Base-by-base conservation (phyloP, 2,113 vertebrate genomes). In the Rhinopomastus cyanomelas region DNA sequence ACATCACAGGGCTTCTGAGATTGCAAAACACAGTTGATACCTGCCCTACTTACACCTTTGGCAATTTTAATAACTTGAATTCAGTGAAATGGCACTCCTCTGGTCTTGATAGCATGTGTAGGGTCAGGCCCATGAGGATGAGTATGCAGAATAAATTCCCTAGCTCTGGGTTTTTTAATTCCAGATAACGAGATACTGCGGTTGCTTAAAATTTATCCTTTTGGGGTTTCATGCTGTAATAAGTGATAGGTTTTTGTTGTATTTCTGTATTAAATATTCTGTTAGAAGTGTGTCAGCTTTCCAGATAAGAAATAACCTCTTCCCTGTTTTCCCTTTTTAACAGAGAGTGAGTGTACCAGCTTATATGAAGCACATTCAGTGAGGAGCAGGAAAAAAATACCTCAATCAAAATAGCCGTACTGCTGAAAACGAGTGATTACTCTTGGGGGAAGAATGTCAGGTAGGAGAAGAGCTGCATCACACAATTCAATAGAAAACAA, bases 361-460 rank as follows among this genome's bases (percentile, higher is more conserved):
- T 77, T 60, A 42, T 19, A 34, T 23, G 49, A 76, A 84, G 36
- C 59, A 34, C 19, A 36, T 88, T 87, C 77, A 85, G 37, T 48
- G 39, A 80, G 32, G n/a, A 87, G 46, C 26, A 85, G 55, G 51
- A 34, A 89, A 87, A 86, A 93, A 61, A 72, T 21, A 37, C 46
- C 68, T 76, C 46, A 84, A 69, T 92, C 69, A 80, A 79, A 92
- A 84, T 8, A 79, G 12, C 32, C 9, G 3, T 59, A 57, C 53
- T 80, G 59, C 71, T 89, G 91, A 51, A 94, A 93, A 93, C 84
- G 71, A 89, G 29, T 85, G 66, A 85, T 93, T 90, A 19, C 75
- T 89, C 72, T 75, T 74, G 30, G 60, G 81, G 66, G n/a, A 82
- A 76, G 39, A 79, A 49, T 52, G 21, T 65, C 46, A 36, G 62